These are phyloP conservation scores for Leptarthrus brevirostris DNA, from an alignment of 2,888 invertebrate species.

Conservation along the genomic window DNA sequence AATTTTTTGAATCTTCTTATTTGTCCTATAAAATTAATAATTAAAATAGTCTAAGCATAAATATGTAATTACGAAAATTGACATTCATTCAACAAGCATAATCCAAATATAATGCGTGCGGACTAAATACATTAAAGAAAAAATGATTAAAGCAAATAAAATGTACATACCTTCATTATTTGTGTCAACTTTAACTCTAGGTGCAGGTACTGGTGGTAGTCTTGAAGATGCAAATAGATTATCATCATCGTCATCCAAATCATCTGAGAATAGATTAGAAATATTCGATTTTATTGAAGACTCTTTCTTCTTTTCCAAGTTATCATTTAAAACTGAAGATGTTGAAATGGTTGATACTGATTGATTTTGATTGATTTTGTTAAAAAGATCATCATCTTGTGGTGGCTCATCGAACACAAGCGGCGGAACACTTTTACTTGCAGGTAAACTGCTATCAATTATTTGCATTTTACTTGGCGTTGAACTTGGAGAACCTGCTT, in stretches of 20 bases:
- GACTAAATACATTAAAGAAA: too few species aligned
- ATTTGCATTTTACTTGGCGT: not conserved
- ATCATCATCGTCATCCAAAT: not conserved
- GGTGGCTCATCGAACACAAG: constrained; percentile 51
- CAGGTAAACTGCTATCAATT: not conserved
- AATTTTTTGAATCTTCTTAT: too few species aligned
- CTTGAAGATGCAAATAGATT: not conserved
- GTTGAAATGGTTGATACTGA: too few species aligned
- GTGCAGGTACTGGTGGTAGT: constrained; percentile 1
- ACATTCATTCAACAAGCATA: too few species aligned
- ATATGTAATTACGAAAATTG: too few species aligned
- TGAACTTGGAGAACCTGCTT: not conserved
- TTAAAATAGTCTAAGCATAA: too few species aligned
- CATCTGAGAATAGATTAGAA: not conserved
- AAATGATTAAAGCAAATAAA: too few species aligned
- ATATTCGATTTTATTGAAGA: not conserved
- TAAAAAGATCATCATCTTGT: constrained; percentile 53
- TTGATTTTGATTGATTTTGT: not conserved
- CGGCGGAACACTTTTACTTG: not conserved
- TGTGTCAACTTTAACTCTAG: not conserved
- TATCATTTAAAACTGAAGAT: too few species aligned
- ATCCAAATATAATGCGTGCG: too few species aligned
- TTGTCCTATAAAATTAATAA: too few species aligned
- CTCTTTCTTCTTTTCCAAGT: not conserved
- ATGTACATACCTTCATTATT: constrained; percentile 4